Base-by-base conservation (phyloP, 2,797 vertebrate species). In the Ceryle rudis region DNA sequence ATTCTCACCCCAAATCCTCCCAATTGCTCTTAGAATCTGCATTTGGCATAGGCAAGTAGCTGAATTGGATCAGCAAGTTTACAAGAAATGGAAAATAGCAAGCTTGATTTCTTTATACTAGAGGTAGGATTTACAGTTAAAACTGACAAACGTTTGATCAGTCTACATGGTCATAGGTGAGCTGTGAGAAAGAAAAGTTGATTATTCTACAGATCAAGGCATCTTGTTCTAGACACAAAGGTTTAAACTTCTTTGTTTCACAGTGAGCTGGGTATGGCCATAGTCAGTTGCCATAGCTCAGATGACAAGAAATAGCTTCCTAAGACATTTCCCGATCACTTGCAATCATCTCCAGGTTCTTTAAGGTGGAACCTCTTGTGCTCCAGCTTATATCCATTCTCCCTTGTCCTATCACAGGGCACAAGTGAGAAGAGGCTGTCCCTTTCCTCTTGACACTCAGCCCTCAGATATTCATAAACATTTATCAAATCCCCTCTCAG, bases 181-280 rank as follows among this genome's bases (percentile, higher is more conserved):
- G 25, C 39, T 61, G 19, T 0, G 0, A 83, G 58, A 37, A 82
- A 75, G 6, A n/a, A 78, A n/a, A 47, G 9, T 2, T 39, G 2
- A 23, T 29, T 73, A 62, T 28, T n/a, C 46, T 42, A 11, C 8
- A 29, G 20, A 35, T 81, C 18, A 42, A 67, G 29, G 42, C 21
- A 51, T 33, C 22, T 18, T 5, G 2, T 35, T 29, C 29, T 0
- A 47, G 21, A 44, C 14, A 31, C 5, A 82, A 65, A 41, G 12
- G 14, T 62, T 91, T 83, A 33, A 88, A 80, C 4, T 9, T 54
- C 26, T 62, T 18, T 14, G n/a, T 47, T 61, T 65, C 41, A 39
- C 67, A 70, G 5, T 2, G 11, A 83, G 15, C 41, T 28, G 3
- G 74, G 35, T 4, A 28, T 3, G 37, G 82, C n/a, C 12, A 6